Evolutionary conservation across 2,888 invertebrate genomes (phyloP).

Genomic region (Augiades crinisus): DNA sequence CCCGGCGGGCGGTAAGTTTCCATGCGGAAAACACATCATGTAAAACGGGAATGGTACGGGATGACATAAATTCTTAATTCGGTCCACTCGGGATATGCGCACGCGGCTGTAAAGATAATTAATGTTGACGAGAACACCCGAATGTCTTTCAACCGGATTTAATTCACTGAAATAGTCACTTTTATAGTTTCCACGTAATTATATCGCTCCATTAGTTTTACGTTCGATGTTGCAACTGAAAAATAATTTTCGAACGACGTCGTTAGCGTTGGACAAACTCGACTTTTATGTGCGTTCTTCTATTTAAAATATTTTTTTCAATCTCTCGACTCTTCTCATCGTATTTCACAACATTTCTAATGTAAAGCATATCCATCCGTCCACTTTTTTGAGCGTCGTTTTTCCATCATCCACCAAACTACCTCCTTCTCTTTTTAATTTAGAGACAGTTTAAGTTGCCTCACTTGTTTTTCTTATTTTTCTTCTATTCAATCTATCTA

Average conservation of each 20-base stretch:
- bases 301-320: too few relatives aligned
- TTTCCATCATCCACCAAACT: too few relatives aligned
- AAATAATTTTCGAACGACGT: constrained; percentile 37
- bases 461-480: too few relatives aligned
- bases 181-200: constrained; percentile 53
- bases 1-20: too few relatives aligned
- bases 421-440: too few relatives aligned
- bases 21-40: too few relatives aligned
- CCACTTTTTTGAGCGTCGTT: too few relatives aligned
- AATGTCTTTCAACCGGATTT: constrained; percentile 24
- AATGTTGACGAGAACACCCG: constrained; percentile 22
- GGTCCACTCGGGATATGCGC: constrained; percentile 2
- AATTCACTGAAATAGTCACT: constrained; percentile 33
- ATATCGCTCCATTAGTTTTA: constrained; percentile 64
- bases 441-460: too few relatives aligned
- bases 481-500: too few relatives aligned
- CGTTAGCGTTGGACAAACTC: constrained; percentile 38
- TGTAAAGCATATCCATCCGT: too few relatives aligned
- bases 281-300: constrained; percentile 36
- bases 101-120: constrained; percentile 21
- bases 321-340: too few relatives aligned
- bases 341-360: too few relatives aligned
- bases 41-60: background rate
- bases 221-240: constrained; percentile 41
- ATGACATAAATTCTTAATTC: constrained; percentile 3